A percentile compares a stretch with the other conserved stretches of the same genome.
These are phyloP conservation scores for Axea sp. DNA, from an alignment of 2,888 invertebrate genomes.

Conservation along the genomic window DNA sequence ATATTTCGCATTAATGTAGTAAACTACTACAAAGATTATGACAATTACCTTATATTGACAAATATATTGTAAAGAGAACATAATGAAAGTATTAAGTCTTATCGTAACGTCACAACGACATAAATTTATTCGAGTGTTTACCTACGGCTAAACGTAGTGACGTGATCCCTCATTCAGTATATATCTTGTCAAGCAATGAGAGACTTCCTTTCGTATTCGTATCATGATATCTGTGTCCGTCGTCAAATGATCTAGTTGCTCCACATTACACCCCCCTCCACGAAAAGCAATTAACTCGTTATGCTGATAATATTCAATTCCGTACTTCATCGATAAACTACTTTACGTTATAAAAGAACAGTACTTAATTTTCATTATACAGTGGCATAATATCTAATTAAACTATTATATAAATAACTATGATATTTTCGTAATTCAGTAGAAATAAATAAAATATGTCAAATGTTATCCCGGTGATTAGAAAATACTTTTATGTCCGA, in stretches of 20 bases:
- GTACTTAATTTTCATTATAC: slow-evolving; percentile 3
- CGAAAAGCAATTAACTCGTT: slow-evolving; percentile 59
- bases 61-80: slow-evolving; percentile 34
- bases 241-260: slow-evolving; percentile 35
- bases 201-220: slow-evolving; percentile 68
- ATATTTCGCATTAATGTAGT: too few relatives aligned
- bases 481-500: too few relatives aligned
- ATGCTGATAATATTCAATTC: slow-evolving; percentile 25
- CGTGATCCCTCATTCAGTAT: slow-evolving; percentile 65
- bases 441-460: too few relatives aligned
- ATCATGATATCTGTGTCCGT: slow-evolving; percentile 43
- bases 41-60: slow-evolving; percentile 19
- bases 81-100: slow-evolving; percentile 28
- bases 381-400: slow-evolving; percentile 15
- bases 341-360: slow-evolving; percentile 26
- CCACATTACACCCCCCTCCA: slow-evolving; percentile 61
- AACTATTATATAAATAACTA: slow-evolving; percentile 1
- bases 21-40: background rate
- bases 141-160: slow-evolving; percentile 37
- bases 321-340: slow-evolving; percentile 2
- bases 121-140: slow-evolving; percentile 53
- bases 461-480: too few relatives aligned
- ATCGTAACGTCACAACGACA: slow-evolving; percentile 30
- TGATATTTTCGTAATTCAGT: slow-evolving; percentile 1
- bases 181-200: slow-evolving; percentile 69